Conservation (phyloP, 1,140 invertebrate species). For the Solenopsis invicta region DNA sequence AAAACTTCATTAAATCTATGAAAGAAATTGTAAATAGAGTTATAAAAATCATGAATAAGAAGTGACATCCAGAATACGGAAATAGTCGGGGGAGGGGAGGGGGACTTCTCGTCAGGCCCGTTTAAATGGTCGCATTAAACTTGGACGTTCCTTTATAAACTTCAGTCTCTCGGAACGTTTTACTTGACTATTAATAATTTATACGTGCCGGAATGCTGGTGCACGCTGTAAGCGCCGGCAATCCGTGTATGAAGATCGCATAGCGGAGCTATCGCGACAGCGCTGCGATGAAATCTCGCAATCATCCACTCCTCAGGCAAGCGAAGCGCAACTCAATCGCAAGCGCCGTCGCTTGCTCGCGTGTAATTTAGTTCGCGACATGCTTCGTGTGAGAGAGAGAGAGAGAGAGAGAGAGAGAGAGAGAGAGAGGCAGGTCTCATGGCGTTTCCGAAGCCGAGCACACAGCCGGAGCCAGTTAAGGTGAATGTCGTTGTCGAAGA, state of each 20-base stretch:
- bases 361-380: constrained; percentile 44
- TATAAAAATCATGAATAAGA: constrained; percentile 20
- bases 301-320: constrained; percentile 28
- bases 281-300: constrained; percentile 39
- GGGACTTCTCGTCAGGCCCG: not conserved
- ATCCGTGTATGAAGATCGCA: not conserved
- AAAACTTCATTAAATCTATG: constrained; percentile 14
- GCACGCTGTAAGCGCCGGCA: not conserved
- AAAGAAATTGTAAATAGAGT: constrained; percentile 10
- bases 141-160: constrained; percentile 17
- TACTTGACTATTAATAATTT: constrained; percentile 39
- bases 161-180: constrained; percentile 15
- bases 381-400: not conserved
- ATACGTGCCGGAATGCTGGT: not conserved
- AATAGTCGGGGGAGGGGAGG: too few relatives aligned
- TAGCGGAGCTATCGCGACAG: not conserved
- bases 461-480: constrained; percentile 27
- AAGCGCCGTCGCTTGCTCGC: constrained; percentile 20
- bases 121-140: constrained; percentile 14
- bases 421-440: constrained; percentile 1
- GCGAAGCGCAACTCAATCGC: not conserved
- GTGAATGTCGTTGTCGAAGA: constrained; percentile 68
- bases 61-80: not conserved
- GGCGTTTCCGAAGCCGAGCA: constrained; percentile 16
- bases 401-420: not conserved